Conservation (phyloP, 1,140 invertebrate species). For the Delia radicum region DNA sequence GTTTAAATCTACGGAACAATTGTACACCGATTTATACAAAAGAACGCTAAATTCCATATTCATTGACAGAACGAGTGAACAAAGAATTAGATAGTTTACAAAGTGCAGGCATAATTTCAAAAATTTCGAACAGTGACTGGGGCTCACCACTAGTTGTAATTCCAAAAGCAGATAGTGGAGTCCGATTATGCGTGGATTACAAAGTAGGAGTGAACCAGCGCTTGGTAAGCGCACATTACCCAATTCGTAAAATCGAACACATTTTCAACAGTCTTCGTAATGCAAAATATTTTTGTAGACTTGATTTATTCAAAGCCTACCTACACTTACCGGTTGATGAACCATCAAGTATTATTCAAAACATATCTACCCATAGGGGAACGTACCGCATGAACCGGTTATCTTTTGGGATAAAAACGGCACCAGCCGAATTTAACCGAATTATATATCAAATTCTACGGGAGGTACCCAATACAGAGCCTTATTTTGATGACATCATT, state of each 20-base stretch:
- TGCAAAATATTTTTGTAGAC: constrained; percentile 33
- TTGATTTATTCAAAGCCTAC: constrained; percentile 54
- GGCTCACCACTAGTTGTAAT: constrained; percentile 58
- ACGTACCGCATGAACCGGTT: constrained; percentile 45
- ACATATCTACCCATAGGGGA: constrained; percentile 51
- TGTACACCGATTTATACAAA: background rate
- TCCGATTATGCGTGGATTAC: constrained; percentile 58
- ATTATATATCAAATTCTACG: background rate
- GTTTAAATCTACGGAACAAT: background rate
- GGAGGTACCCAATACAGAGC: background rate
- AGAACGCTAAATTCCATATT: background rate
- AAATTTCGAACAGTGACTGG: too few species aligned
- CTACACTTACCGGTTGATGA: constrained; percentile 48
- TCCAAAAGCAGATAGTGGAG: constrained; percentile 52
- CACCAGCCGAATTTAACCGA: too few species aligned
- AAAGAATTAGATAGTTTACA: constrained; percentile 35
- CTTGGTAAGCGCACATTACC: constrained; percentile 48
- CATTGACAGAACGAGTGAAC: background rate
- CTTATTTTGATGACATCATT: constrained; percentile 15
- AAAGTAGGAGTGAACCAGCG: constrained; percentile 46
- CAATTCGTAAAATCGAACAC: constrained; percentile 56
- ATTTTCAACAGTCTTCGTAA: constrained; percentile 44
- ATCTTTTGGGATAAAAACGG: constrained; percentile 43
- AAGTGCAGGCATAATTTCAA: too few species aligned
- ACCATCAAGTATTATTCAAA: constrained; percentile 40